phyloP scores from a whole-genome alignment of 2,797 vertebrate genomes.

The Coluber constrictor region DNA sequence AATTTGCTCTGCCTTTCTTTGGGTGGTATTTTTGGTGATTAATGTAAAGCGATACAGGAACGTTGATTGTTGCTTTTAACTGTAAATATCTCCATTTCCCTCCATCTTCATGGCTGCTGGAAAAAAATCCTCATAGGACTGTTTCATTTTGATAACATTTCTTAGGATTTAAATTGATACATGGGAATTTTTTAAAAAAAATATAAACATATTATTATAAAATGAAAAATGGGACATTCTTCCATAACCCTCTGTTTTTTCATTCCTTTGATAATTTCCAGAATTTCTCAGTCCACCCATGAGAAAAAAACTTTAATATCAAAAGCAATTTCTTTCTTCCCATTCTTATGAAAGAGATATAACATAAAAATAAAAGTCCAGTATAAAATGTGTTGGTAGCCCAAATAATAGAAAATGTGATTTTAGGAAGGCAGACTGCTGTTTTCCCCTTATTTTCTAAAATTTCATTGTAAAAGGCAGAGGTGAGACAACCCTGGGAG shows the following conservation, averaged over 20 bases:
- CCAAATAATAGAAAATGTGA: not conserved
- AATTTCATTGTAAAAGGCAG: not conserved
- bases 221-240: not conserved
- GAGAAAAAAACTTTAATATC: not conserved
- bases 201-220: not conserved
- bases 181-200: not conserved
- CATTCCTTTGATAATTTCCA: not conserved
- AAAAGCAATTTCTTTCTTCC: not conserved
- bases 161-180: not conserved
- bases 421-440: not conserved
- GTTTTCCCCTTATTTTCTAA: not conserved
- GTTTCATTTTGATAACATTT: not conserved
- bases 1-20: not conserved
- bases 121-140: not conserved
- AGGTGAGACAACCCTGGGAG: not conserved
- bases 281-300: not conserved
- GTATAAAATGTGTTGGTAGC: not conserved
- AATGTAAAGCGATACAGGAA: not conserved
- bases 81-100: not conserved
- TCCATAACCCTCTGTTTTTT: not conserved
- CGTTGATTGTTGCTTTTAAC: not conserved
- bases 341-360: not conserved
- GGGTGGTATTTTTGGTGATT: not conserved
- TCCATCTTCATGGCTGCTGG: not conserved
- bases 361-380: not conserved